phyloP scores from a whole-genome alignment of 2,797 vertebrate species.

The Coendou prehensilis region DNA sequence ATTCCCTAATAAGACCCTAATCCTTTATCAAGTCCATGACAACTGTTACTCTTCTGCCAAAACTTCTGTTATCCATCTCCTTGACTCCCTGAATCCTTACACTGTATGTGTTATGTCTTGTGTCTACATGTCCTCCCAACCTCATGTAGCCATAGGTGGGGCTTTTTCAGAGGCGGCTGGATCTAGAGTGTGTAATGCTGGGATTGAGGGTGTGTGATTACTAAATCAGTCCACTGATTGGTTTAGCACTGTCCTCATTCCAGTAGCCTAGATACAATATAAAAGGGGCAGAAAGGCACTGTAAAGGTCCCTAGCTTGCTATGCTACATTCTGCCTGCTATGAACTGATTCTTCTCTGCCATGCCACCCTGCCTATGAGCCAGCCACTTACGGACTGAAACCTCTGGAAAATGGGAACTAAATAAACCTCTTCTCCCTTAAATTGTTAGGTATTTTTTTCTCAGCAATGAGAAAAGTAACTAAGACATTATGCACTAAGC shows the following conservation, averaged over 20 bases:
- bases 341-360: background rate
- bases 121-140: background rate
- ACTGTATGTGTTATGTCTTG: background rate
- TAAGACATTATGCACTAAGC: background rate
- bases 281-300: background rate
- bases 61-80: background rate
- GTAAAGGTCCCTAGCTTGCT: background rate
- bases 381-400: background rate
- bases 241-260: too few relatives aligned
- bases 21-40: background rate
- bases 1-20: background rate
- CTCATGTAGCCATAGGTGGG: background rate
- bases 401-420: background rate
- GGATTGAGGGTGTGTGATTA: background rate
- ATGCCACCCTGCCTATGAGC: too few relatives aligned
- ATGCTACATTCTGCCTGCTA: background rate
- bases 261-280: background rate
- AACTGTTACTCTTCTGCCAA: background rate
- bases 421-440: background rate
- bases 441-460: background rate
- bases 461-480: background rate
- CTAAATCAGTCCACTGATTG: background rate
- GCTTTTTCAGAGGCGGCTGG: background rate
- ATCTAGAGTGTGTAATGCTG: rapidly evolving
- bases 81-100: background rate